phyloP scores from a whole-genome alignment of 2,888 invertebrate species.

The Plebejus argus region DNA sequence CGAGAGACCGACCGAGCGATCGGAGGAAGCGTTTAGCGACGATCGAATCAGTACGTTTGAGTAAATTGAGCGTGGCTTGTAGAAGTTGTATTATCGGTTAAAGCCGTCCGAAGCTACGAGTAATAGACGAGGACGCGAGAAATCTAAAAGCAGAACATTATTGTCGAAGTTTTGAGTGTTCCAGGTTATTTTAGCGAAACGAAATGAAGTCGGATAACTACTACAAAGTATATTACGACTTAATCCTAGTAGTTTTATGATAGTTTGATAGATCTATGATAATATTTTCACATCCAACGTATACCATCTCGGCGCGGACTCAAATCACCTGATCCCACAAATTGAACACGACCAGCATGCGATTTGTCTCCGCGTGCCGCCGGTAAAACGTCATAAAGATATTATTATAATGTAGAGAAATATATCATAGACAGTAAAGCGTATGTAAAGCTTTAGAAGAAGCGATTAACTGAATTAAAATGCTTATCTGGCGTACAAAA shows the following conservation, averaged over 20 bases:
- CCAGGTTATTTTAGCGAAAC: slow-evolving; percentile 41
- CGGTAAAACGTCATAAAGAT: slow-evolving; percentile 28
- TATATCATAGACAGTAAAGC: slow-evolving; percentile 37
- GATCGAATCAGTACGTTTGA: slow-evolving; percentile 51
- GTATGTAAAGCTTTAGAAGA: slow-evolving; percentile 38
- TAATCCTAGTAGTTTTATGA: slow-evolving; percentile 37
- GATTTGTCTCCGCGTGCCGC: background rate
- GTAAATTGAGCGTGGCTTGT: slow-evolving; percentile 70
- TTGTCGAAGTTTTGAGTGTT: slow-evolving; percentile 59
- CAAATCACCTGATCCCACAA: slow-evolving; percentile 30
- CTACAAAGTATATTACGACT: slow-evolving; percentile 35
- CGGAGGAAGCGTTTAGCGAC: slow-evolving; percentile 1
- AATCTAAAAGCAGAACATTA: slow-evolving; percentile 49
- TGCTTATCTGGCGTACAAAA: slow-evolving; percentile 68
- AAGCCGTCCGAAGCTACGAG: slow-evolving; percentile 30
- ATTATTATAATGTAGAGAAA: slow-evolving; percentile 33
- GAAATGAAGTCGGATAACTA: slow-evolving; percentile 30
- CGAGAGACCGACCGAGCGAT: slow-evolving; percentile 14
- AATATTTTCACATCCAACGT: slow-evolving; percentile 23
- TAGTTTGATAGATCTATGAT: slow-evolving; percentile 34
- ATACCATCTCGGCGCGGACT: slow-evolving; percentile 3
- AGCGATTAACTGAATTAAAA: slow-evolving; percentile 60
- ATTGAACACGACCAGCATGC: background rate
- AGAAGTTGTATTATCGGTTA: slow-evolving; percentile 70
- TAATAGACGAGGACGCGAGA: slow-evolving; percentile 30